Evolutionary conservation across 2,113 vertebrate species (phyloP).

Genomic region (Machaerirhynchus nigripectus): DNA sequence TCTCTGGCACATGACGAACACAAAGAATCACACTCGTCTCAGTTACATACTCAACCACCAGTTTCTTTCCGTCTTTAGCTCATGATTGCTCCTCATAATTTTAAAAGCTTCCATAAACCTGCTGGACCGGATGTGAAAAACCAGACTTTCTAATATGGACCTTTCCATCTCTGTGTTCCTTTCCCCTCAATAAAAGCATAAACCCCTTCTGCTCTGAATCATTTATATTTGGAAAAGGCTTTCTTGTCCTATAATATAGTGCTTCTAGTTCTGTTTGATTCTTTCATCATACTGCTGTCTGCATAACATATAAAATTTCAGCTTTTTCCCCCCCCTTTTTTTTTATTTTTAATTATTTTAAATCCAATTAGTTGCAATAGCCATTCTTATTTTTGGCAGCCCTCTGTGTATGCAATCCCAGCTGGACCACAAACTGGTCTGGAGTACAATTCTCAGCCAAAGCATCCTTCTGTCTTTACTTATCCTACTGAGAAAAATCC

Average conservation of each 20-base stretch:
- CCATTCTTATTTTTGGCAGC: neutral
- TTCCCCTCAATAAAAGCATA: neutral
- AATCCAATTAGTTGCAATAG: neutral
- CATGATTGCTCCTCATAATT: slow-evolving; percentile 6
- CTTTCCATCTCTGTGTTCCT: neutral
- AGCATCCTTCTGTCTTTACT: neutral
- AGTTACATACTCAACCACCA: neutral
- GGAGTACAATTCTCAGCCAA: neutral
- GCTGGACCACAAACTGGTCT: neutral
- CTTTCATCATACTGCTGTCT: neutral
- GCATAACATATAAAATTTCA: neutral
- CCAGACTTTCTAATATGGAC: neutral
- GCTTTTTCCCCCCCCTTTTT: neutral
- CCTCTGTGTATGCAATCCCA: neutral
- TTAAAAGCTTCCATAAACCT: slow-evolving; percentile 20
- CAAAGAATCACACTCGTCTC: neutral
- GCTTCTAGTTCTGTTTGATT: neutral
- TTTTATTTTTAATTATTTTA: neutral
- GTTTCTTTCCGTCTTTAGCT: neutral
- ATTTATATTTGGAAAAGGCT: neutral
- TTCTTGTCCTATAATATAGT: neutral
- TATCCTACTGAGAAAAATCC: neutral
- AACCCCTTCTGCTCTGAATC: neutral
- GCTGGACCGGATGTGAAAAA: neutral
- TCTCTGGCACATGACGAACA: neutral